These are phyloP conservation scores for Limnephilus rhombicus DNA, from an alignment of 2,888 invertebrate genomes.

Conservation along the genomic window DNA sequence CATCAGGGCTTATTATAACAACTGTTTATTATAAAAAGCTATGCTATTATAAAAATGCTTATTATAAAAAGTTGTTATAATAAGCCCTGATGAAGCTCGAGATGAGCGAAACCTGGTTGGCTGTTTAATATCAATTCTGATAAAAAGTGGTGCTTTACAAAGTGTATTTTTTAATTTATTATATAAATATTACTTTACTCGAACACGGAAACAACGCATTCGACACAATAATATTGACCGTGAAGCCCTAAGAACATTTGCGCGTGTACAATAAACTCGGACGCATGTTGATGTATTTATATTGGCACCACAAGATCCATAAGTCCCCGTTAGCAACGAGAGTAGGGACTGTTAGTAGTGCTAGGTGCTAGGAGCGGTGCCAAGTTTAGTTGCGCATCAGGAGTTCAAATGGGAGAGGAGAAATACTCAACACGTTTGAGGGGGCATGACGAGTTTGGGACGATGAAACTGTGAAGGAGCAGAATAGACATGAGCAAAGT, in stretches of 20 bases:
- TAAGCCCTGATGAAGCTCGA: no score
- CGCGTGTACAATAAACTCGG: neutral
- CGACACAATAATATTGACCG: neutral
- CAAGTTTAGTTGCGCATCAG: constrained; percentile 31
- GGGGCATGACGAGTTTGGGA: neutral
- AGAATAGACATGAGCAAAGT: neutral
- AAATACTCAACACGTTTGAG: neutral
- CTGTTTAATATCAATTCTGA: no score
- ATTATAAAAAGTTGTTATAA: no score
- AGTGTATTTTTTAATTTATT: no score
- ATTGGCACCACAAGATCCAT: neutral
- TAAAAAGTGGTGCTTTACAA: no score
- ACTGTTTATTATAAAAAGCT: no score
- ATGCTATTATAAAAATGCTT: no score
- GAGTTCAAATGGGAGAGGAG: neutral
- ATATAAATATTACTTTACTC: neutral
- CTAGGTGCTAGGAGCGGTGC: constrained; percentile 9
- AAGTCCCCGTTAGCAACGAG: neutral
- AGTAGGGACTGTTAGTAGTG: neutral
- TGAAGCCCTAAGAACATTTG: neutral
- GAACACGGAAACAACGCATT: neutral
- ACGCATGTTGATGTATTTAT: neutral
- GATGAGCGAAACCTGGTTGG: no score
- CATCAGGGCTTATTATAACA: no score
- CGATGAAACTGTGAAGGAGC: neutral